These are phyloP conservation scores for Buphagus erythrorhynchus DNA, from an alignment of 2,797 vertebrate species.

Conservation along the genomic window DNA sequence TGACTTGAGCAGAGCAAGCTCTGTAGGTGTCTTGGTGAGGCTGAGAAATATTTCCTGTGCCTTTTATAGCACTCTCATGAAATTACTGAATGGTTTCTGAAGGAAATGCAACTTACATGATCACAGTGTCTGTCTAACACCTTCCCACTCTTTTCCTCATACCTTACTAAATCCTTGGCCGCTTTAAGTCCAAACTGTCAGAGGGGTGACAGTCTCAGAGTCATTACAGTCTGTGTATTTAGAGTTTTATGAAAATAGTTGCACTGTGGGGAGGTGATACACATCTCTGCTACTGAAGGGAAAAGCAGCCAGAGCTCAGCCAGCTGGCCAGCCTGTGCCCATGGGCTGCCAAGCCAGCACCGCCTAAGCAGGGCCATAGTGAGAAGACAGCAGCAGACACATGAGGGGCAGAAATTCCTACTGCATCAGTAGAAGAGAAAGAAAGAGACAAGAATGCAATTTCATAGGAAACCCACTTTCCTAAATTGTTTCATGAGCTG, in stretches of 20 bases:
- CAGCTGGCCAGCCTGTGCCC: neutral
- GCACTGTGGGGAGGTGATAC: neutral
- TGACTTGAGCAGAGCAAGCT: neutral
- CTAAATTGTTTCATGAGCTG: neutral
- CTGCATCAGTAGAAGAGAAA: neutral
- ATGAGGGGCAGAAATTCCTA: neutral
- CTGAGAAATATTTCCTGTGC: neutral
- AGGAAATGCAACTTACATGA: neutral
- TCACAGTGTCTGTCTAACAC: neutral
- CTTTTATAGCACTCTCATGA: neutral
- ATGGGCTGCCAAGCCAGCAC: neutral
- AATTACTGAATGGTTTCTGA: neutral
- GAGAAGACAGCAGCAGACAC: neutral
- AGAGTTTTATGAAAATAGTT: neutral
- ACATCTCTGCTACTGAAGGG: neutral
- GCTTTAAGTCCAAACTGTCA: neutral
- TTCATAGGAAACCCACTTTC: neutral
- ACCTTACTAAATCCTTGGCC: neutral
- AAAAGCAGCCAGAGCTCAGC: neutral
- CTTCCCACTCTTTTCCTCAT: neutral
- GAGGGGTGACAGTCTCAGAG: neutral
- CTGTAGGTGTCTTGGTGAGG: neutral
- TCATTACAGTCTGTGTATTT: neutral
- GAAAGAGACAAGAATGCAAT: neutral
- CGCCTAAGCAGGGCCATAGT: rapidly evolving